Evolutionary conservation across 2,888 invertebrate species (phyloP).

Genomic region (Portevinia maculata): DNA sequence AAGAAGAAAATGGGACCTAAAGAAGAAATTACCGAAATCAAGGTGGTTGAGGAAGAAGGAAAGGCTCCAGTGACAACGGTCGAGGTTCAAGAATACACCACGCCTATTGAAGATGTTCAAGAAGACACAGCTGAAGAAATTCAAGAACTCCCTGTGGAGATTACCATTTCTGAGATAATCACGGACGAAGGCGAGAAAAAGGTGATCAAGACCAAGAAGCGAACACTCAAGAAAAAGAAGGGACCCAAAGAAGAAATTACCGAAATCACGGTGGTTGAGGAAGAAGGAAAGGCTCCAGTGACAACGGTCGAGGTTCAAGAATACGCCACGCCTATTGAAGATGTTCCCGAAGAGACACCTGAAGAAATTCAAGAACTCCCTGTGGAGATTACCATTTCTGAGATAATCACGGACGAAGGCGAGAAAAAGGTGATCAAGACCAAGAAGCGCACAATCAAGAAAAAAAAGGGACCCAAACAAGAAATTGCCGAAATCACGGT

Average conservation of each 20-base stretch:
- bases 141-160: slow-evolving; percentile 80
- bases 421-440: slow-evolving; percentile 78
- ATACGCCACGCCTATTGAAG: slow-evolving; percentile 77
- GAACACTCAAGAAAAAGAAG: slow-evolving; percentile 81
- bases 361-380: slow-evolving; percentile 78
- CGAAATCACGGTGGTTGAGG: slow-evolving; percentile 72
- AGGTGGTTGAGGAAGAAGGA: slow-evolving; percentile 76
- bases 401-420: slow-evolving; percentile 78
- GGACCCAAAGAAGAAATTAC: slow-evolving; percentile 77
- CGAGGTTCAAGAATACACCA: slow-evolving; percentile 78
- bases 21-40: slow-evolving; percentile 66
- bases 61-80: slow-evolving; percentile 78
- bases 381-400: slow-evolving; percentile 78
- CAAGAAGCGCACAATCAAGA: slow-evolving; percentile 82
- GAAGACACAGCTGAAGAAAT: slow-evolving; percentile 77
- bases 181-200: slow-evolving; percentile 80
- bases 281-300: slow-evolving; percentile 78
- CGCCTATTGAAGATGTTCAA: slow-evolving; percentile 77
- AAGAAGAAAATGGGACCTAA: slow-evolving; percentile 80
- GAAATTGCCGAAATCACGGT: slow-evolving; percentile 25
- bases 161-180: slow-evolving; percentile 80
- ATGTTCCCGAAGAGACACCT: slow-evolving; percentile 77
- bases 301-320: slow-evolving; percentile 79
- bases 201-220: slow-evolving; percentile 79
- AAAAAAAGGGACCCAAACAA: slow-evolving; percentile 79